A percentile compares a stretch with the other conserved stretches of the same genome.
Evolutionary conservation across 2,113 vertebrate genomes (phyloP).

Genomic region (Archilochus colubris): DNA sequence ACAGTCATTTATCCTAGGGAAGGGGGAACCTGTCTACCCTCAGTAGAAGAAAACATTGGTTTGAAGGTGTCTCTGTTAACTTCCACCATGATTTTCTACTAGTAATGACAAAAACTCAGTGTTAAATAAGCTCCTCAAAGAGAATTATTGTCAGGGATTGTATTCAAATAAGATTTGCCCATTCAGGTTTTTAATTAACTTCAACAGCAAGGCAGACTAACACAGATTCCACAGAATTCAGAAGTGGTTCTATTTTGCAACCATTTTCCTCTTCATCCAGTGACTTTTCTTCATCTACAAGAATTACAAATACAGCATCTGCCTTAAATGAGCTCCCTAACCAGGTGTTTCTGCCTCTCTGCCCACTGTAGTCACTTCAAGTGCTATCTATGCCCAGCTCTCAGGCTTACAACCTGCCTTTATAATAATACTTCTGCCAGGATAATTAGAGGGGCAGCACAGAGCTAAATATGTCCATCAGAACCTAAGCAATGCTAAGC

Average conservation of each 20-base stretch:
- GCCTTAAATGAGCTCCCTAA: background rate
- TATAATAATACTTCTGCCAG: background rate
- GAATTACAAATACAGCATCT: conserved; percentile 4
- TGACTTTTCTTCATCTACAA: background rate
- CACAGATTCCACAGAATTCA: background rate
- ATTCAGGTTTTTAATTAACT: background rate
- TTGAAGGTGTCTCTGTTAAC: background rate
- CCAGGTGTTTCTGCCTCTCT: conserved; percentile 21
- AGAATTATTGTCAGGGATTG: background rate
- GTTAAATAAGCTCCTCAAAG: background rate
- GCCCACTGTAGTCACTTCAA: background rate
- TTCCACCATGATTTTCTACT: background rate
- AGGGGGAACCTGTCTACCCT: background rate
- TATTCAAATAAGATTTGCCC: background rate
- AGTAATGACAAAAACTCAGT: background rate
- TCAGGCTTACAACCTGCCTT: background rate
- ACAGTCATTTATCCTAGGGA: background rate
- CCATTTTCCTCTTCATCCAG: background rate
- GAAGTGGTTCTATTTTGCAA: background rate
- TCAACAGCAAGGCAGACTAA: background rate
- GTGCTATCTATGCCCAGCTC: background rate
- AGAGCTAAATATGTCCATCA: background rate
- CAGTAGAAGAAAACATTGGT: background rate
- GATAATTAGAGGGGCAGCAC: background rate
- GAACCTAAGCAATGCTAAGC: background rate